These are phyloP conservation scores for Catonia carolina DNA, from an alignment of 2,888 invertebrate genomes.

Conservation along the genomic window DNA sequence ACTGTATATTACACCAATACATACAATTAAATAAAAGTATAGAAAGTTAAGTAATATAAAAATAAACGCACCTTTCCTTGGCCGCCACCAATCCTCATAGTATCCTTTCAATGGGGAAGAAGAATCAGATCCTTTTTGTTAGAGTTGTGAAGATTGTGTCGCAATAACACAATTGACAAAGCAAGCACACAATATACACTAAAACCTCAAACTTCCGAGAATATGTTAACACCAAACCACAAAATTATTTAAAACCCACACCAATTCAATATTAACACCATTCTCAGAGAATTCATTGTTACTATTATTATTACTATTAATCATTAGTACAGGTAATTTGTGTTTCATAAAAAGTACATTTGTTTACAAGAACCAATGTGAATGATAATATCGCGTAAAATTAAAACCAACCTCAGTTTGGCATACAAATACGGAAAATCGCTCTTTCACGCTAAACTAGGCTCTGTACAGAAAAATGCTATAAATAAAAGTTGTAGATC, in stretches of 20 bases:
- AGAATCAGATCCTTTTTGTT: conserved; percentile 54
- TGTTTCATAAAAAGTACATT: no score
- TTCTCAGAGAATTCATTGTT: not conserved
- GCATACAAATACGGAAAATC: no score
- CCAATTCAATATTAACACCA: conserved; percentile 12
- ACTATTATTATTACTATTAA: not conserved
- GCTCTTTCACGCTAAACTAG: no score
- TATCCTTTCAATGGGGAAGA: conserved; percentile 83
- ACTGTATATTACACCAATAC: conserved; percentile 18
- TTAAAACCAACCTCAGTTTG: no score
- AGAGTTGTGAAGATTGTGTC: conserved; percentile 10
- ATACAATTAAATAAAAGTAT: no score
- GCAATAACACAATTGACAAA: conserved; percentile 23
- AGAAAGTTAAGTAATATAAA: conserved; percentile 1
- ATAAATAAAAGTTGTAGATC: no score
- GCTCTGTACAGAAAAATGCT: no score
- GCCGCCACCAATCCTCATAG: conserved; percentile 98
- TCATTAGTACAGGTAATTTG: not conserved
- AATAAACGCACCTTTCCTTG: conserved; percentile 79
- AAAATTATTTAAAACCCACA: not conserved
- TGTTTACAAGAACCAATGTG: no score
- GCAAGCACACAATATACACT: not conserved
- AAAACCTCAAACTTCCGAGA: no score
- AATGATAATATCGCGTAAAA: no score
- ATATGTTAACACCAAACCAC: no score